phyloP scores from a whole-genome alignment of 2,113 vertebrate species.

The Scomber colias region DNA sequence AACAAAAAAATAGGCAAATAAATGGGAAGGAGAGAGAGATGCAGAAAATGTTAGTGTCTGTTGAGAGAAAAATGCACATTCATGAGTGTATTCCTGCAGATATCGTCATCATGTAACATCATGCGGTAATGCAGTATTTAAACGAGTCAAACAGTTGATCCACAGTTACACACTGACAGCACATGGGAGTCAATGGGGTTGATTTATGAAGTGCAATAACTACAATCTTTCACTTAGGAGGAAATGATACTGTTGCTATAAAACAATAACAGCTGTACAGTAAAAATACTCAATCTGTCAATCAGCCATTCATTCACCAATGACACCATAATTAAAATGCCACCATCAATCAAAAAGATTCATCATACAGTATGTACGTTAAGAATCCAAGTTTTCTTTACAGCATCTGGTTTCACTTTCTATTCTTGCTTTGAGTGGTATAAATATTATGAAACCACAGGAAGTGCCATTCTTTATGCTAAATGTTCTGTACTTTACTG shows the following conservation, averaged over 20 bases:
- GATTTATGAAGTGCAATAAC: slow-evolving; percentile 53
- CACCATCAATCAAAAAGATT: slow-evolving; percentile 23
- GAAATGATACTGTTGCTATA: slow-evolving; percentile 14
- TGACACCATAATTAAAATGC: slow-evolving; percentile 22
- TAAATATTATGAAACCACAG: not conserved
- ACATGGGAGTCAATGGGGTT: slow-evolving; percentile 58
- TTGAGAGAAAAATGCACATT: slow-evolving; percentile 79
- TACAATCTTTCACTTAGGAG: slow-evolving; percentile 5
- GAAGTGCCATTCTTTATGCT: not conserved
- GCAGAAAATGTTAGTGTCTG: slow-evolving; percentile 86
- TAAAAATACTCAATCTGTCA: slow-evolving; percentile 14
- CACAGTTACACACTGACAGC: slow-evolving; percentile 52
- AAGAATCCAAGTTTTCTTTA: not conserved
- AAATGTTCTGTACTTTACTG: slow-evolving; percentile 36
- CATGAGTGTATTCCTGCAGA: slow-evolving; percentile 69
- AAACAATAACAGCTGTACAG: slow-evolving; percentile 38
- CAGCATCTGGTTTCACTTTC: slow-evolving; percentile 37
- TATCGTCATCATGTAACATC: slow-evolving; percentile 56
- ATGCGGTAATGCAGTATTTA: slow-evolving; percentile 51
- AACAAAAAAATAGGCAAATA: slow-evolving; percentile 63
- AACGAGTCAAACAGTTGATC: slow-evolving; percentile 47
- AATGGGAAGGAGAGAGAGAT: slow-evolving; percentile 83
- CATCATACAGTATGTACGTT: not conserved
- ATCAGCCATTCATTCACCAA: slow-evolving; percentile 22
- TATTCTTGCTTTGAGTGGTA: not conserved